A percentile compares a stretch with the other conserved stretches of the same genome.
Conservation (phyloP, 23 tunicate genomes). For the Trididemnum miniatum region DNA sequence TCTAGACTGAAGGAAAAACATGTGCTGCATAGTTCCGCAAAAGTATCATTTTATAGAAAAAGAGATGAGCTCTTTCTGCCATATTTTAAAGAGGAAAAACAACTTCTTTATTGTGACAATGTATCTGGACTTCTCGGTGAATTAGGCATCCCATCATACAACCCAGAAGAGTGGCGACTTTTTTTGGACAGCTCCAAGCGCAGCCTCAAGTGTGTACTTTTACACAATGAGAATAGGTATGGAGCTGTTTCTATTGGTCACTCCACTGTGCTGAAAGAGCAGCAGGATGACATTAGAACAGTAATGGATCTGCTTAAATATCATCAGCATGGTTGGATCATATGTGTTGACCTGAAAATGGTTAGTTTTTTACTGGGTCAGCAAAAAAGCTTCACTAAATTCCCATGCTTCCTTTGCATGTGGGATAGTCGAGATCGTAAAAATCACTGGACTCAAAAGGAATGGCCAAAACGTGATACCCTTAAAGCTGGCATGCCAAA, state of each 20-base stretch:
- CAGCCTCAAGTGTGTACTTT: neutral
- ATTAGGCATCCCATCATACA: neutral
- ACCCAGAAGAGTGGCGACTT: neutral
- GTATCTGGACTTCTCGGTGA: neutral
- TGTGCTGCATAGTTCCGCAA: neutral
- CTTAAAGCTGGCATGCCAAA: neutral
- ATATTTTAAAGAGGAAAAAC: too few relatives aligned
- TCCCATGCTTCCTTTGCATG: neutral
- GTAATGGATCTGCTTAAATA: neutral
- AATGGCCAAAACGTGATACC: neutral
- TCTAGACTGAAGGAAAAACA: neutral
- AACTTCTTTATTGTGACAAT: neutral
- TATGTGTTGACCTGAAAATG: neutral
- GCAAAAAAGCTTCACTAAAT: conserved; percentile 3
- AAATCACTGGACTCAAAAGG: conserved; percentile 3
- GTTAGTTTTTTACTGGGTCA: neutral
- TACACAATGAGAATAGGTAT: conserved; percentile 3
- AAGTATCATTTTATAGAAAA: neutral
- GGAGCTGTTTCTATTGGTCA: conserved; percentile 1
- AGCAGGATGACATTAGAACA: neutral
- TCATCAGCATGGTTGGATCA: neutral
- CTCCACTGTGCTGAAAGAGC: neutral
- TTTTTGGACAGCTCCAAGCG: conserved; percentile 1
- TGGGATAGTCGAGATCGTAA: conserved; percentile 7
- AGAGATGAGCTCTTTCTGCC: neutral